Evolutionary conservation across 2,888 invertebrate species (phyloP).

Genomic region (Mimas tiliae): DNA sequence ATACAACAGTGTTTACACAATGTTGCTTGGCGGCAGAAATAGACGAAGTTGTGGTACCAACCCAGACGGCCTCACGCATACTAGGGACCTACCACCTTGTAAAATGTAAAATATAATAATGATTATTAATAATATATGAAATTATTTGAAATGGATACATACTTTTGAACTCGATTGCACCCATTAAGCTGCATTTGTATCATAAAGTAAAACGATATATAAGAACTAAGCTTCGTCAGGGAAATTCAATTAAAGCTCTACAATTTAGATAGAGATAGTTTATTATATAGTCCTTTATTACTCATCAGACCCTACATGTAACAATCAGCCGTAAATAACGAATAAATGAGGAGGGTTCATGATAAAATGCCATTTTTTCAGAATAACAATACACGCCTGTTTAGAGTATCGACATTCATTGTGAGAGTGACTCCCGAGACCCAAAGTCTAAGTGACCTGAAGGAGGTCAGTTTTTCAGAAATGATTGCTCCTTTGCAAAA

Average conservation of each 20-base stretch:
- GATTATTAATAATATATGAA: too few species aligned
- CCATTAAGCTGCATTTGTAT: too few species aligned
- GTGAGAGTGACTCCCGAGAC: background rate
- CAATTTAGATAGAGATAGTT: background rate
- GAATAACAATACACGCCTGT: constrained; percentile 12
- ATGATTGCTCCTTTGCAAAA: background rate
- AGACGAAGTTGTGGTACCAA: too few species aligned
- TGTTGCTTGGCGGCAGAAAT: too few species aligned
- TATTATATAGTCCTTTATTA: constrained; percentile 1
- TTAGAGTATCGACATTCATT: background rate
- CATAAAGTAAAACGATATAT: too few species aligned
- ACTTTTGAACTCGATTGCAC: too few species aligned
- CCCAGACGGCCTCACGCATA: too few species aligned
- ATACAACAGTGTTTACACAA: too few species aligned
- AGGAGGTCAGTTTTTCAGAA: constrained; percentile 1
- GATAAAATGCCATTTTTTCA: constrained; percentile 10
- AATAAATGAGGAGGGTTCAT: background rate
- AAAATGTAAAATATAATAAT: too few species aligned
- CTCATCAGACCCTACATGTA: background rate
- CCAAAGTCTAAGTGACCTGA: background rate
- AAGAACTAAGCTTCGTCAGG: background rate
- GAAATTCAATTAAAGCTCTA: background rate
- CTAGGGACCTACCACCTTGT: too few species aligned
- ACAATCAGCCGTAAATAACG: constrained; percentile 11
- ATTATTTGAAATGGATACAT: too few species aligned